These are phyloP conservation scores for Nebria salina DNA, from an alignment of 2,888 invertebrate genomes.

Conservation along the genomic window DNA sequence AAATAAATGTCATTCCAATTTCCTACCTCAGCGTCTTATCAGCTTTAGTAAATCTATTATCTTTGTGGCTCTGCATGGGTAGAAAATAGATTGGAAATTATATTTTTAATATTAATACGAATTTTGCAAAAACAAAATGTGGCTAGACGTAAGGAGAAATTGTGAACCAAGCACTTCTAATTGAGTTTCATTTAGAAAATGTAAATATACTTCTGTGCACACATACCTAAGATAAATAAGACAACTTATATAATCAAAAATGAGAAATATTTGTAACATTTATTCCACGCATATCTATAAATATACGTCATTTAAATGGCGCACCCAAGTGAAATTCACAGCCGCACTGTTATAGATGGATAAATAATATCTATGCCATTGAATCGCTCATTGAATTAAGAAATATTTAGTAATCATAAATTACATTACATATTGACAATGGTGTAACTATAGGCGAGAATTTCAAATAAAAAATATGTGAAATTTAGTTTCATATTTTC, in stretches of 20 bases:
- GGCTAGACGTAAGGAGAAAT: not conserved
- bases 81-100: too few species aligned
- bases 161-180: not conserved
- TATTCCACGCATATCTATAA: not conserved
- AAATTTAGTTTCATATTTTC: not conserved
- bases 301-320: slow-evolving; percentile 4
- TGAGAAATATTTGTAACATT: not conserved
- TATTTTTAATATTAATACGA: too few species aligned
- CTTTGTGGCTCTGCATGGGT: too few species aligned
- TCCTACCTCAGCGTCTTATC: too few species aligned
- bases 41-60: too few species aligned
- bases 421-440: slow-evolving; percentile 12
- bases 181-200: not conserved
- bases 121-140: too few species aligned
- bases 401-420: slow-evolving; percentile 17
- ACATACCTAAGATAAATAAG: not conserved
- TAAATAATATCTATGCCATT: not conserved
- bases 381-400: slow-evolving; percentile 20
- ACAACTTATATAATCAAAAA: slow-evolving; percentile 5
- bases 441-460: not conserved
- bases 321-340: slow-evolving; percentile 14
- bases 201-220: not conserved
- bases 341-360: not conserved
- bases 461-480: not conserved
- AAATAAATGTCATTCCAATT: too few species aligned